Base-by-base conservation (phyloP, 2,797 vertebrate genomes). In the Chaenodraco wilsoni region DNA sequence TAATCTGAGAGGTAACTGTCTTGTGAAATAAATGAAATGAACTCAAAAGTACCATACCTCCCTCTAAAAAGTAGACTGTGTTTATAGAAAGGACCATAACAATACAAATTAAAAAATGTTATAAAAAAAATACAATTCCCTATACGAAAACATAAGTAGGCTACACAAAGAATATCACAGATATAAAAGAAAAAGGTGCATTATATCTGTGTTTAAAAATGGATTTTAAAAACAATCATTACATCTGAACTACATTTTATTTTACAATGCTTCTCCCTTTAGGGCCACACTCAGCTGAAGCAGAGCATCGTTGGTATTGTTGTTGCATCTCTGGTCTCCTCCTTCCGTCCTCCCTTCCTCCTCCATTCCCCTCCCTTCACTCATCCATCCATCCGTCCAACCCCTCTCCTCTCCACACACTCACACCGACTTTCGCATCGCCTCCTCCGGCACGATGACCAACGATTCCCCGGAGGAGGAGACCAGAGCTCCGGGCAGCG, bases 401-500 rank as follows among this genome's bases (percentile, higher is more conserved):
- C 72, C 46, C 58, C 61, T 44, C 81, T 80, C 66, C 60, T 74
- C 70, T 74, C 55, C 63, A 51, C 65, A 67, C 76, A 79, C 78
- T 48, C 83, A 85, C 68, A 63, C 74, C 67, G 82, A 73, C 62
- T 73, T 84, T 72, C 81, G 75, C 87, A 87, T 90, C 88, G 69
- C 87, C 84, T 90, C 87, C 87, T 88, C 89, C 86, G 89, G 85
- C 64, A 90, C 40, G 69, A 92, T 92, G 91, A 92, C 90, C 87
- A 92, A 92, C 91, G 92, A 92, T 79, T 91, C 90, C 50, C 92
- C 90, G 89, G 92, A 91, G 88, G 90, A 87, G 86, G 89, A 91
- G 83, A 84, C 63, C 85, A 83, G 85, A 78, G 64, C 78, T 54
- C 77, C 83, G 73, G 44, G 74, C 21, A 72, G 54, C 2, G 52